These are phyloP conservation scores for Neuroterus valhalla DNA, from an alignment of 1,140 invertebrate genomes.

Conservation along the genomic window DNA sequence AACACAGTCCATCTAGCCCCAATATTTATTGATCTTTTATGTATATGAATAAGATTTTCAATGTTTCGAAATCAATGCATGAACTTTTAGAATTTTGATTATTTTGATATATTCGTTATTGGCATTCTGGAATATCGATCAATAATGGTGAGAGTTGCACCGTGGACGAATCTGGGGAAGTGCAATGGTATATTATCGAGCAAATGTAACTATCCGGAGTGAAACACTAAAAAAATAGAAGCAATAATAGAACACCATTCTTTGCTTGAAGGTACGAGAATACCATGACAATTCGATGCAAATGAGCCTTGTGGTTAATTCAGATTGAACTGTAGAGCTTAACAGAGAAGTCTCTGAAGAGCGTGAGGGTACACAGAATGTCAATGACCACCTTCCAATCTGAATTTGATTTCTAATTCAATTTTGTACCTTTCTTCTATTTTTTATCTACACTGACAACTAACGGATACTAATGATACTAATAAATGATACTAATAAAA, in stretches of 20 bases:
- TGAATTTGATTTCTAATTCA: neutral
- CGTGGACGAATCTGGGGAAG: neutral
- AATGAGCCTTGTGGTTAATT: neutral
- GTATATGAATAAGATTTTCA: too few species aligned
- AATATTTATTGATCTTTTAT: too few species aligned
- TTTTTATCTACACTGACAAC: neutral
- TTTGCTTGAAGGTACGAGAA: neutral
- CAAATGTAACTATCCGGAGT: neutral
- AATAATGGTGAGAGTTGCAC: neutral
- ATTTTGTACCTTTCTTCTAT: neutral
- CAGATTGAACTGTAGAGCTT: too few species aligned
- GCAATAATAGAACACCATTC: neutral
- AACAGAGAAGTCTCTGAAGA: too few species aligned
- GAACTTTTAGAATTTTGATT: neutral
- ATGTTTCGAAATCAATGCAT: neutral
- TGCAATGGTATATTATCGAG: neutral
- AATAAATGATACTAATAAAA: too few species aligned
- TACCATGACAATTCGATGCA: neutral
- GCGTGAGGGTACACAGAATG: too few species aligned
- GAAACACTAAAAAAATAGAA: neutral
- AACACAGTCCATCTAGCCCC: too few species aligned
- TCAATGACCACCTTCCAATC: too few species aligned
- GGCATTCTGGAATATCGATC: conserved; percentile 23
- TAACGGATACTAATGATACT: too few species aligned
- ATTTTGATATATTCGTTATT: neutral